phyloP scores from a whole-genome alignment of 2,113 vertebrate species.

The Oenanthe melanoleuca region DNA sequence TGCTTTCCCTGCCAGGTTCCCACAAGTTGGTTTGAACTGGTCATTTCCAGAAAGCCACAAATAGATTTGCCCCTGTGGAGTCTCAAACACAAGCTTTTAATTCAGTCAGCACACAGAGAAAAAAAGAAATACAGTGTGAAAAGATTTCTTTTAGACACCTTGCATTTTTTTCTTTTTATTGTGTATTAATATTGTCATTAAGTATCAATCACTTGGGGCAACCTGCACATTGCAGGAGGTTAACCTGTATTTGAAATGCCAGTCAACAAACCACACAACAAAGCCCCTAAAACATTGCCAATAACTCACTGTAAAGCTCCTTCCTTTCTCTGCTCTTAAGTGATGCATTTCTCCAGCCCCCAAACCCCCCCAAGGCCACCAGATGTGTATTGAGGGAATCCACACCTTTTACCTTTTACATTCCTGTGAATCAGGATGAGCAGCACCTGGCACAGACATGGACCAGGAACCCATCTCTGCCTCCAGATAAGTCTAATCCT shows the following conservation, averaged over 20 bases:
- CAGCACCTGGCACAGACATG: not conserved
- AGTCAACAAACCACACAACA: not conserved
- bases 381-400: not conserved
- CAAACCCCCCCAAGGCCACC: not conserved
- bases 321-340: not conserved
- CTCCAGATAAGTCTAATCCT: not conserved
- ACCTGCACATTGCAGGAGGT: not conserved
- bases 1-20: not conserved
- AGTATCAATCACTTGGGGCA: not conserved
- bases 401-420: not conserved
- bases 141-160: not conserved
- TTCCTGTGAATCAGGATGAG: not conserved
- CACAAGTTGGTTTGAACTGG: slow-evolving; percentile 13
- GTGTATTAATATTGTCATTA: slow-evolving; percentile 20
- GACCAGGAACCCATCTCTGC: not conserved
- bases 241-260: not conserved
- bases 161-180: not conserved
- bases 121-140: not conserved
- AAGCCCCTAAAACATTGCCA: not conserved
- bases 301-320: not conserved
- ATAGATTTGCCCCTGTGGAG: not conserved
- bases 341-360: not conserved
- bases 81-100: not conserved
- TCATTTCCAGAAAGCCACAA: slow-evolving; percentile 29
- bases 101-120: not conserved